Base-by-base conservation (phyloP, 2,113 vertebrate species). In the Vicugna pacos region DNA sequence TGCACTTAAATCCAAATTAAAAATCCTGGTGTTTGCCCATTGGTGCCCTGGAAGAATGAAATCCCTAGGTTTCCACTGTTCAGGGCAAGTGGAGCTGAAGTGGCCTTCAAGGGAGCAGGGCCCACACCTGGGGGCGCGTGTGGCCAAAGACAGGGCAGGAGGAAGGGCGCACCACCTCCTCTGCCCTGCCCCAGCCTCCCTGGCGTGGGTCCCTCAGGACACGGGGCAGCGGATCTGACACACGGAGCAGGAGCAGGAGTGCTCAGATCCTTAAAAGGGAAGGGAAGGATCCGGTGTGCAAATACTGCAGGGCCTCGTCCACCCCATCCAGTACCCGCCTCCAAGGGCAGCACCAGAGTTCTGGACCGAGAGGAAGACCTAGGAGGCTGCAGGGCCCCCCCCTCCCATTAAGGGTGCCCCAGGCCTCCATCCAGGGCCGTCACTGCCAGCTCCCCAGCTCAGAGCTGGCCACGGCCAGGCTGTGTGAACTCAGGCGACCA, bases 1-100 rank as follows among this genome's bases (percentile, higher is more conserved):
- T 86, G 90, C 95, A 95, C 97, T 98, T 97, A 98, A 97, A 97
- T 19, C 94, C 98, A 94, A 98, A 98, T 98, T 98, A 98, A 97
- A 98, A 98, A 97, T 92, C 93, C 96, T 93, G 97, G 80, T 91
- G 81, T 95, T 89, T 83, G 96, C 97, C 93, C 90, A 80, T 24
- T 67, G 42, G 79, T 81, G 98, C 93, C 95, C 70, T 85, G 88
- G 93, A 85, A 96, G 95, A 97, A 96, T 70, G 70, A 70, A 95
- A 97, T 96, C 97, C 93, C 86, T 10, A 52, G 97, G 83, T 97
- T 97, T 95, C 97, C 97, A 91, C 95, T 75, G 17, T 64, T 9
- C 94, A 96, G 76, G 86, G 91, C 72, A 72, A 38, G 97, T 64
- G 75, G 86, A 85, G 94, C 88, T 62, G 85, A 91, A 96, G 95